Conservation (phyloP, 2,888 invertebrate species). For the Lasioglossum lativentre region DNA sequence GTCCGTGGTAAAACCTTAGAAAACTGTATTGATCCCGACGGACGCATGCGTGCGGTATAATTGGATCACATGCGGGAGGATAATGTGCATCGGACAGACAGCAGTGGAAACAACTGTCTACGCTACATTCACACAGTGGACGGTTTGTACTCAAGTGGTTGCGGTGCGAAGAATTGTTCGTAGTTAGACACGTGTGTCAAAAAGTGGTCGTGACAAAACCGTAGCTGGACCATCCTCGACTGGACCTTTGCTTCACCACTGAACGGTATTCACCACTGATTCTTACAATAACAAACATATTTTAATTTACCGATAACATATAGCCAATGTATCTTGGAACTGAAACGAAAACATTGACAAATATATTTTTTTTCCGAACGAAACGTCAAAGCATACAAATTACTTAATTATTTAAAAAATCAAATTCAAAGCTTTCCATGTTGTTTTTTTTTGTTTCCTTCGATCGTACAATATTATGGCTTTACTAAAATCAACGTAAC, state of each 20-base stretch:
- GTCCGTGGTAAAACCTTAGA: slow-evolving; percentile 23
- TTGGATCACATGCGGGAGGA: slow-evolving; percentile 71
- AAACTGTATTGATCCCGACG: slow-evolving; percentile 73
- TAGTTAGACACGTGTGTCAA: slow-evolving; percentile 69
- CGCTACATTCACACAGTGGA: slow-evolving; percentile 58
- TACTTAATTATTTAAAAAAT: neutral
- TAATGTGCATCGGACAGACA: slow-evolving; percentile 58
- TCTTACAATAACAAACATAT: neutral
- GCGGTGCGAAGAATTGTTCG: slow-evolving; percentile 55
- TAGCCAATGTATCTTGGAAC: neutral
- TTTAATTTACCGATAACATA: neutral
- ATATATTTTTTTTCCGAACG: neutral
- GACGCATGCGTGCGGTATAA: slow-evolving; percentile 74
- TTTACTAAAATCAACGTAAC: neutral
- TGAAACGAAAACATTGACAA: neutral
- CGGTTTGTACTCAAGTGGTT: slow-evolving; percentile 56
- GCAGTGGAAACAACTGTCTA: slow-evolving; percentile 52
- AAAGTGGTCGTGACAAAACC: slow-evolving; percentile 43
- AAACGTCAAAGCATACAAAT: neutral
- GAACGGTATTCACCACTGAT: slow-evolving; percentile 37
- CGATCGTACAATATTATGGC: neutral
- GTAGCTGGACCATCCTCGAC: slow-evolving; percentile 30
- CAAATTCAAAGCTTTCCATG: no score
- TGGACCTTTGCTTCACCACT: slow-evolving; percentile 23
- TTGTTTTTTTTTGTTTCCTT: neutral